Evolutionary conservation across 2,113 vertebrate species (phyloP).

Genomic region (Corydoras maculifer): DNA sequence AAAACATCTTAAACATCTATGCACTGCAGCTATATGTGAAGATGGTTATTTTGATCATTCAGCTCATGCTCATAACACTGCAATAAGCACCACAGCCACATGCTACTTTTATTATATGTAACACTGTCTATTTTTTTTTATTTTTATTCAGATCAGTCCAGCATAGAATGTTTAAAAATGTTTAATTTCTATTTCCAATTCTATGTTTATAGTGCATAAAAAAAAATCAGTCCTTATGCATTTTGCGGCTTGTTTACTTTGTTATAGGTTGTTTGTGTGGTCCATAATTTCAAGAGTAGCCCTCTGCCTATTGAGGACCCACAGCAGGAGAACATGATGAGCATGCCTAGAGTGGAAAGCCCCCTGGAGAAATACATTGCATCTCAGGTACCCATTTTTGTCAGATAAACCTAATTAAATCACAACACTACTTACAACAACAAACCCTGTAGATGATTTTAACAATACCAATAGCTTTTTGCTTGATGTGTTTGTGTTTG

Average conservation of each 20-base stretch:
- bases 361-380: slow-evolving; percentile 89
- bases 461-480: background rate
- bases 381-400: slow-evolving; percentile 57
- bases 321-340: slow-evolving; percentile 70
- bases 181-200: background rate
- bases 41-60: background rate
- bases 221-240: background rate
- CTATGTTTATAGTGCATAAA: too few species aligned
- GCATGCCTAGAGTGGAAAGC: slow-evolving; percentile 82
- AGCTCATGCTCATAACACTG: background rate
- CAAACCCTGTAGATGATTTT: background rate
- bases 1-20: too few species aligned
- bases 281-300: slow-evolving; percentile 95
- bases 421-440: background rate
- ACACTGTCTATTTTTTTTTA: too few species aligned
- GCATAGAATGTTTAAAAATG: too few species aligned
- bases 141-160: too few species aligned
- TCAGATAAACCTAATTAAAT: too few species aligned
- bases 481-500: slow-evolving; percentile 8
- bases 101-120: background rate
- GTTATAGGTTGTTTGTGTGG: slow-evolving; percentile 88
- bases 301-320: slow-evolving; percentile 75
- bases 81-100: background rate
- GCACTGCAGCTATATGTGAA: too few species aligned
- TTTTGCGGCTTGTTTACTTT: slow-evolving; percentile 10